Evolutionary conservation across 2,797 vertebrate species (phyloP).

Genomic region (Phylloscopus collybita): DNA sequence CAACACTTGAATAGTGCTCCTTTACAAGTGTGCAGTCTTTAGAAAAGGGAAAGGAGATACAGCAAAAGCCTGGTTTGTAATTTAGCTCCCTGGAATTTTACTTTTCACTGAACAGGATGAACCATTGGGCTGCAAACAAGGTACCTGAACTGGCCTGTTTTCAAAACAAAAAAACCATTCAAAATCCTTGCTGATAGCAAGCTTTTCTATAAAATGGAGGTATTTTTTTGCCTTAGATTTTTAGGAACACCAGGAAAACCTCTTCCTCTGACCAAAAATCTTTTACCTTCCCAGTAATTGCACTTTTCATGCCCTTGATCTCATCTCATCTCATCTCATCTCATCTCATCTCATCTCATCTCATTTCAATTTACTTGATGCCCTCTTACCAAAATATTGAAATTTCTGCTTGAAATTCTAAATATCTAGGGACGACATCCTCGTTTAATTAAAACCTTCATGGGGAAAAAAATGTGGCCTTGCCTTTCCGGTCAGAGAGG

Average conservation of each 20-base stretch:
- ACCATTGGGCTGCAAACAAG: not conserved
- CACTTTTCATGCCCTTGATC: not conserved
- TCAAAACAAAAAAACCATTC: not conserved
- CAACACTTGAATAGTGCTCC: not conserved
- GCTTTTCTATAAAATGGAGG: not conserved
- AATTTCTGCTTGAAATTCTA: not conserved
- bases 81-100: not conserved
- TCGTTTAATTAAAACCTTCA: not conserved
- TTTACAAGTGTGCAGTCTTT: not conserved
- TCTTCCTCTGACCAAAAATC: not conserved
- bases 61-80: not conserved
- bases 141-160: not conserved
- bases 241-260: not conserved
- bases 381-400: not conserved
- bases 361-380: not conserved
- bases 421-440: not conserved
- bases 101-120: not conserved
- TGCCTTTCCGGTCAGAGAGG: not conserved
- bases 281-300: not conserved
- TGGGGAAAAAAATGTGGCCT: not conserved
- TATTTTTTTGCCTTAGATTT: not conserved
- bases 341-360: too few relatives aligned
- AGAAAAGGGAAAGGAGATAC: not conserved
- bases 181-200: not conserved
- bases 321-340: not conserved